Percentiles rank a stretch among this genome's conserved stretches.
phyloP scores from a whole-genome alignment of 2,888 invertebrate species.

The Heliconius ismenius region DNA sequence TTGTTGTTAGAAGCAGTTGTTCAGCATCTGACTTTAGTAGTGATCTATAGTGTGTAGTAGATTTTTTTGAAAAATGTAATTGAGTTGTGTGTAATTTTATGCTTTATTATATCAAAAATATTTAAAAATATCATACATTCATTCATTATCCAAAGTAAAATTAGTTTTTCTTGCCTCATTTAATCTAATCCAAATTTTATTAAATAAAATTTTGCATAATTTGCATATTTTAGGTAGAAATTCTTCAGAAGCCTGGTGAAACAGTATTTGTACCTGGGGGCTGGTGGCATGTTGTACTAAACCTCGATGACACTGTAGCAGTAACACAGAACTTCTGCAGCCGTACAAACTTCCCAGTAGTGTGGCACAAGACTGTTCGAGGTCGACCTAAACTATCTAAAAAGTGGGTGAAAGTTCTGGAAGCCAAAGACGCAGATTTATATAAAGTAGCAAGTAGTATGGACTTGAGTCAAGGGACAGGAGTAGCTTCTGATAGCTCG shows the following conservation, averaged over 20 bases:
- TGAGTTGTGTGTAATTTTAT: too few relatives aligned
- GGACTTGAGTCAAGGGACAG: conserved; percentile 92
- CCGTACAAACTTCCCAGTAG: conserved; percentile 96
- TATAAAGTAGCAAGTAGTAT: conserved; percentile 90
- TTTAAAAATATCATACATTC: too few relatives aligned
- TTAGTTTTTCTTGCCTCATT: too few relatives aligned
- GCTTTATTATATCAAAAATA: too few relatives aligned
- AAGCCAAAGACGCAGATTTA: conserved; percentile 88
- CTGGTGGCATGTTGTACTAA: conserved; percentile 99
- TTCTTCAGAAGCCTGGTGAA: conserved; percentile 96
- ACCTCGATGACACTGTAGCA: conserved; percentile 97
- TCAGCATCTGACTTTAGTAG: too few relatives aligned
- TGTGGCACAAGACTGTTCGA: conserved; percentile 98
- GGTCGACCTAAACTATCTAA: conserved; percentile 97
- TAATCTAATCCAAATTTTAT: too few relatives aligned
- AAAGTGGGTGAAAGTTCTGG: conserved; percentile 91
- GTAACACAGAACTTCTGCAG: conserved; percentile 99
- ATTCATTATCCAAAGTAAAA: too few relatives aligned
- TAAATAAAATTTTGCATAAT: neutral
- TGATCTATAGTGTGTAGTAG: too few relatives aligned
- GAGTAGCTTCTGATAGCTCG: conserved; percentile 96
- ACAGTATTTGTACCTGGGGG: conserved; percentile 99
- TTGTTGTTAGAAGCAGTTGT: too few relatives aligned
- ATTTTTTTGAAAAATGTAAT: too few relatives aligned
- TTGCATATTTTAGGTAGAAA: conserved; percentile 86